These are phyloP conservation scores for Protobothrops mucrosquamatus DNA, from an alignment of 2,113 vertebrate genomes.

Conservation along the genomic window DNA sequence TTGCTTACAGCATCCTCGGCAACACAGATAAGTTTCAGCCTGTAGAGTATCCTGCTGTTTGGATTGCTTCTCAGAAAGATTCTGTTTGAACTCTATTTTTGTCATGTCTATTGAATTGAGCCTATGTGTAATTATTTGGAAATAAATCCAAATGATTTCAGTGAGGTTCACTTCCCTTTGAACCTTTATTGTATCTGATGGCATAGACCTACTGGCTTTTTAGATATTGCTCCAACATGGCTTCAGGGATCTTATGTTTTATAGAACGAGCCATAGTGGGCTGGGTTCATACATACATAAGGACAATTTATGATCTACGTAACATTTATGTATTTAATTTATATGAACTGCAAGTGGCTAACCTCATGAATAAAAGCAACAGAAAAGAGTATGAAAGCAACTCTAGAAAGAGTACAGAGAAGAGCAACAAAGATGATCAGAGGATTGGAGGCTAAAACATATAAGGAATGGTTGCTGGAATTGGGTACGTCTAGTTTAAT, in stretches of 20 bases:
- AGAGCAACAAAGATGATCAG: no score
- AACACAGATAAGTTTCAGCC: background rate
- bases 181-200: background rate
- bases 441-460: no score
- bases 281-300: background rate
- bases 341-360: background rate
- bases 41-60: background rate
- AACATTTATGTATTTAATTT: background rate
- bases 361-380: background rate
- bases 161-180: background rate
- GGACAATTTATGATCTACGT: background rate
- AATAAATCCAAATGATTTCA: background rate
- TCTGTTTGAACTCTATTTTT: background rate
- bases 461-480: no score
- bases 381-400: background rate
- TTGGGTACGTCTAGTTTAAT: no score
- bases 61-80: background rate
- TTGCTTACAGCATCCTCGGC: background rate
- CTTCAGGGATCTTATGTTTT: background rate
- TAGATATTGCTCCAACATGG: background rate
- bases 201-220: conserved; percentile 5
- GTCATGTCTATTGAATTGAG: background rate
- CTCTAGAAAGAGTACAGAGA: no score
- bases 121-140: background rate
- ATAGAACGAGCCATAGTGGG: background rate